A percentile compares a stretch with the other conserved stretches of the same genome.
phyloP scores from a whole-genome alignment of 1,140 invertebrate species.

The Schlechtendalia chinensis region DNA sequence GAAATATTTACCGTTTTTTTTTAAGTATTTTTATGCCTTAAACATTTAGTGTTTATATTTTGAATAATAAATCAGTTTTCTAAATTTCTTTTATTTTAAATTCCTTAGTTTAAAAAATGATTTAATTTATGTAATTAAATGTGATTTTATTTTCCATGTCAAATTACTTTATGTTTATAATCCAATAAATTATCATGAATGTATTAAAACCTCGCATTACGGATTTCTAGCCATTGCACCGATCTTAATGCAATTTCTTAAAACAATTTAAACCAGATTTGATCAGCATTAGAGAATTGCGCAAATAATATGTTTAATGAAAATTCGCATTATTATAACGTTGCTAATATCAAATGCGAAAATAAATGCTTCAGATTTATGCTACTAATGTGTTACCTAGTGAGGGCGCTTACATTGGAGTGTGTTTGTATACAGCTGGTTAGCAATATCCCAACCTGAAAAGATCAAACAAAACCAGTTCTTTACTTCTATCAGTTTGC shows the following conservation, averaged over 20 bases:
- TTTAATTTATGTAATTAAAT: not conserved
- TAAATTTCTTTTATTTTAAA: not conserved
- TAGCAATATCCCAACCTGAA: slow-evolving; percentile 46
- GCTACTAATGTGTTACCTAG: slow-evolving; percentile 50
- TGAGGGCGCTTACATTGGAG: slow-evolving; percentile 50
- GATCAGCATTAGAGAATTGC: slow-evolving; percentile 19
- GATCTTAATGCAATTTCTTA: not conserved
- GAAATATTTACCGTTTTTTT: not conserved
- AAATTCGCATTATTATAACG: slow-evolving; percentile 46
- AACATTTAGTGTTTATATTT: not conserved
- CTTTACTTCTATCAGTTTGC: slow-evolving; percentile 41
- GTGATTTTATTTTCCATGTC: slow-evolving; percentile 20
- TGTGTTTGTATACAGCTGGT: slow-evolving; percentile 49
- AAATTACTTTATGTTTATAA: slow-evolving; percentile 8
- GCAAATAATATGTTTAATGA: slow-evolving; percentile 25
- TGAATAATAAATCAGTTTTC: not conserved
- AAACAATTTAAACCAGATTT: slow-evolving; percentile 1
- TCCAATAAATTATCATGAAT: slow-evolving; percentile 1
- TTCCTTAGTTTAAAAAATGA: not conserved
- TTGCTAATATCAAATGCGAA: slow-evolving; percentile 46
- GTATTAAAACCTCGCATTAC: slow-evolving; percentile 18
- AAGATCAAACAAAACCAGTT: slow-evolving; percentile 48
- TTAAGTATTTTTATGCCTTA: not conserved
- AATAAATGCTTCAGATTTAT: slow-evolving; percentile 49
- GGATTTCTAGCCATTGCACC: not conserved